A percentile compares a stretch with the other conserved stretches of the same genome.
Conservation (phyloP, 2,113 vertebrate species). For the Equus przewalskii region DNA sequence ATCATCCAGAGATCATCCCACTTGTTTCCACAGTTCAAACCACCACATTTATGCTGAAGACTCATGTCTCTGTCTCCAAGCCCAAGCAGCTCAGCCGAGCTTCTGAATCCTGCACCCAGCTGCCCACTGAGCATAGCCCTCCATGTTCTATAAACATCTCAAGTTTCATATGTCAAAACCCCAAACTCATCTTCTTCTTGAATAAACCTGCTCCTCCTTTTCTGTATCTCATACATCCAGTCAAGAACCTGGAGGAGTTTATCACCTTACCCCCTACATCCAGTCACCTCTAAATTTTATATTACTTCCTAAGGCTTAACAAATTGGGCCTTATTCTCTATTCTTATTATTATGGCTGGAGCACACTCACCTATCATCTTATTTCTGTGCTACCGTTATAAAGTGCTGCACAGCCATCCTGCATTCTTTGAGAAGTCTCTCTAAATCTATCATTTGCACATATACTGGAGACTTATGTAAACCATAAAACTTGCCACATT, state of each 20-base stretch:
- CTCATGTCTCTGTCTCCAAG: background rate
- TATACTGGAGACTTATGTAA: background rate
- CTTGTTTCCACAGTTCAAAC: background rate
- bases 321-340: background rate
- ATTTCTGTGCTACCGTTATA: background rate
- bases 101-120: background rate
- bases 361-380: background rate
- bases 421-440: background rate
- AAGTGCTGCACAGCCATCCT: background rate
- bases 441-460: background rate
- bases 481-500: background rate
- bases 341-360: fast-evolving
- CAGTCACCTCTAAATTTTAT: background rate
- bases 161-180: background rate
- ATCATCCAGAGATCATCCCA: background rate
- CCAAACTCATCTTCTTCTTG: background rate
- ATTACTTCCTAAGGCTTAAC: background rate
- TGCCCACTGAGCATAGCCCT: no score
- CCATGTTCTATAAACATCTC: fast-evolving
- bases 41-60: background rate
- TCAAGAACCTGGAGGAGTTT: background rate
- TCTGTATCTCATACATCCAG: background rate
- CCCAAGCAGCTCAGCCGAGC: background rate
- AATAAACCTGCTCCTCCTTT: background rate
- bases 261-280: background rate